A percentile compares a stretch with the other conserved stretches of the same genome.
These are phyloP conservation scores for Silurus asotus DNA, from an alignment of 2,113 vertebrate genomes.

Conservation along the genomic window DNA sequence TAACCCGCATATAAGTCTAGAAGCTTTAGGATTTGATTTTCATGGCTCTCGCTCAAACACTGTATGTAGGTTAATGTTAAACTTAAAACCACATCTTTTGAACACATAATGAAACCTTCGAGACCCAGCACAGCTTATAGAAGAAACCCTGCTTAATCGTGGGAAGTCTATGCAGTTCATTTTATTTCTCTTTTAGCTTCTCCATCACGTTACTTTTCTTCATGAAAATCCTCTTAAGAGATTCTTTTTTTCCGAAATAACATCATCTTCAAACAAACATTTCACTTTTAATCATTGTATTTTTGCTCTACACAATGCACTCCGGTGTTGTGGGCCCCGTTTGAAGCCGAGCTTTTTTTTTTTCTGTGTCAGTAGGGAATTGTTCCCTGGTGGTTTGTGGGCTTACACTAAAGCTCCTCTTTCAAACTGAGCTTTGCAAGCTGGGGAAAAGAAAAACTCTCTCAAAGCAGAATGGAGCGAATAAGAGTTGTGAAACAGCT, in stretches of 20 bases:
- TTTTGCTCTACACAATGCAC: slow-evolving; percentile 71
- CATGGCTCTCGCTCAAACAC: slow-evolving; percentile 16
- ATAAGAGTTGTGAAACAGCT: slow-evolving; percentile 71
- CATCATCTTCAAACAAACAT: slow-evolving; percentile 81
- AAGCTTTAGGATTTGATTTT: neutral
- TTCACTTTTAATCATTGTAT: slow-evolving; percentile 79
- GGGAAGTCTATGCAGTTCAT: slow-evolving; percentile 66
- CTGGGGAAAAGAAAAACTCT: slow-evolving; percentile 58
- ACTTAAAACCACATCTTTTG: slow-evolving; percentile 31
- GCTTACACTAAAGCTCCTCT: slow-evolving; percentile 77
- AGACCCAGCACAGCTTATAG: slow-evolving; percentile 28
- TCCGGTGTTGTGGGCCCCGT: slow-evolving; percentile 66
- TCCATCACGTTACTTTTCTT: slow-evolving; percentile 60
- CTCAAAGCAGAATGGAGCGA: slow-evolving; percentile 72
- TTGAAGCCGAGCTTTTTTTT: slow-evolving; percentile 75
- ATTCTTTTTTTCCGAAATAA: slow-evolving; percentile 74
- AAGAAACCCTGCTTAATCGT: slow-evolving; percentile 65
- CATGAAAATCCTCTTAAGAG: slow-evolving; percentile 73
- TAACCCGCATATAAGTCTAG: neutral
- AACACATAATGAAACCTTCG: slow-evolving; percentile 43
- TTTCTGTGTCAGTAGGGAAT: slow-evolving; percentile 65
- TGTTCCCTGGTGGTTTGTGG: slow-evolving; percentile 69
- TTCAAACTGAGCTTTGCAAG: slow-evolving; percentile 74
- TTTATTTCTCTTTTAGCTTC: slow-evolving; percentile 59
- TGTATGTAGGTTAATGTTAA: slow-evolving; percentile 49